phyloP scores from a whole-genome alignment of 1,140 invertebrate species.

The Epicauta chinensis region DNA sequence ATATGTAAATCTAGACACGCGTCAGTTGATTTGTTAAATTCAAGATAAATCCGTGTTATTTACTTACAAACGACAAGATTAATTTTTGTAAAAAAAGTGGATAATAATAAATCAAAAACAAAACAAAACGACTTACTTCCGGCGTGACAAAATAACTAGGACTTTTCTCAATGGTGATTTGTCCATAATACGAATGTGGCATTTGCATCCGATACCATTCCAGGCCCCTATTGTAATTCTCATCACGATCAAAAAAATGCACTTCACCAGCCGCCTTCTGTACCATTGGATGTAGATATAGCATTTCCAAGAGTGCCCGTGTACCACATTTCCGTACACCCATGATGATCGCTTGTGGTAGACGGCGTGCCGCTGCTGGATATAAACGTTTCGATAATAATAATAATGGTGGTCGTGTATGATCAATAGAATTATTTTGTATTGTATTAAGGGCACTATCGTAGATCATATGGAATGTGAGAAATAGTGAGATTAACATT shows the following conservation, averaged over 20 bases:
- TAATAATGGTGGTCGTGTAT: constrained; percentile 29
- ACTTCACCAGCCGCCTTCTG: constrained; percentile 90
- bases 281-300: constrained; percentile 86
- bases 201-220: constrained; percentile 92
- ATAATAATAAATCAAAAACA: no score
- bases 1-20: no score
- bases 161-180: constrained; percentile 96
- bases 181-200: constrained; percentile 81
- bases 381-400: constrained; percentile 35
- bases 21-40: no score
- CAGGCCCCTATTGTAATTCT: constrained; percentile 82
- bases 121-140: constrained; percentile 57
- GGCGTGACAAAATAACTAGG: constrained; percentile 96
- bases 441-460: constrained; percentile 75
- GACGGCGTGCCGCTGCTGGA: constrained; percentile 32
- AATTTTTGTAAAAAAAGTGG: no score
- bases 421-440: constrained; percentile 42
- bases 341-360: constrained; percentile 73
- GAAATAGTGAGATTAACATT: constrained; percentile 67
- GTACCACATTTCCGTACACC: constrained; percentile 91
- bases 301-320: constrained; percentile 87
- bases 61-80: no score
- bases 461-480: constrained; percentile 75
- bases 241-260: constrained; percentile 90
- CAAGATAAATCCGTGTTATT: no score